These are phyloP conservation scores for Lasioglossum villosulum DNA, from an alignment of 2,888 invertebrate species.

Conservation along the genomic window DNA sequence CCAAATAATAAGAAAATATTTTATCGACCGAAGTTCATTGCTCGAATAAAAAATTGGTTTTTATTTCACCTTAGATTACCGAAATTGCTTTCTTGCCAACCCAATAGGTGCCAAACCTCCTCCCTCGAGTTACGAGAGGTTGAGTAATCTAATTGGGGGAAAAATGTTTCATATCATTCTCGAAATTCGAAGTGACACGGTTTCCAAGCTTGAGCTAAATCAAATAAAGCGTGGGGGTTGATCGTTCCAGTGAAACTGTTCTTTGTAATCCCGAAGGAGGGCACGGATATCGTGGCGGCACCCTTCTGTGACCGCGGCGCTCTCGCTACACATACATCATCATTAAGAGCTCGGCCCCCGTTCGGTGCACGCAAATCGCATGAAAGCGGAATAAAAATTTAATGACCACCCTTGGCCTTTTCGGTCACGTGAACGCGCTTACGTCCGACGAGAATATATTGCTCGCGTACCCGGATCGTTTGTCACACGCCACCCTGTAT, in stretches of 20 bases:
- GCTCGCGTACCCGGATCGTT: slow-evolving; percentile 50
- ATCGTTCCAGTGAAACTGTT: slow-evolving; percentile 22
- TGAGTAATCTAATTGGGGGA: neutral
- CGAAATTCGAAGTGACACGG: neutral
- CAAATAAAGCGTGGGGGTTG: neutral
- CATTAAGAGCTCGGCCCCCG: slow-evolving; percentile 49
- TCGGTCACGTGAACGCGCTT: slow-evolving; percentile 62
- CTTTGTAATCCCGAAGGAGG: slow-evolving; percentile 38
- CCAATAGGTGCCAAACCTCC: neutral
- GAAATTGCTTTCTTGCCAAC: no score
- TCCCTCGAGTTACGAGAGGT: neutral
- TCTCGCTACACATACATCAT: slow-evolving; percentile 59
- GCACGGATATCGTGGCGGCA: slow-evolving; percentile 18
- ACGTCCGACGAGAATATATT: slow-evolving; percentile 65
- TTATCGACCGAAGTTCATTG: no score
- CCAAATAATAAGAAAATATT: no score
- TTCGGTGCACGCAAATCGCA: slow-evolving; percentile 68
- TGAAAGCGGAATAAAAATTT: slow-evolving; percentile 72
- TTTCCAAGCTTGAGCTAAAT: slow-evolving; percentile 23
- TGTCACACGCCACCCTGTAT: slow-evolving; percentile 57
- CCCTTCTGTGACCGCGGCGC: slow-evolving; percentile 27
- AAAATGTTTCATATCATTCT: neutral
- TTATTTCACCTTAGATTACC: no score
- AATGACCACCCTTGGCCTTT: slow-evolving; percentile 65
- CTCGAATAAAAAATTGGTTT: no score